Evolutionary conservation across 2,888 invertebrate genomes (phyloP), one percentile per base, ranked within the genome.

Genomic region (Vannuccia rotundouncinata): DNA sequence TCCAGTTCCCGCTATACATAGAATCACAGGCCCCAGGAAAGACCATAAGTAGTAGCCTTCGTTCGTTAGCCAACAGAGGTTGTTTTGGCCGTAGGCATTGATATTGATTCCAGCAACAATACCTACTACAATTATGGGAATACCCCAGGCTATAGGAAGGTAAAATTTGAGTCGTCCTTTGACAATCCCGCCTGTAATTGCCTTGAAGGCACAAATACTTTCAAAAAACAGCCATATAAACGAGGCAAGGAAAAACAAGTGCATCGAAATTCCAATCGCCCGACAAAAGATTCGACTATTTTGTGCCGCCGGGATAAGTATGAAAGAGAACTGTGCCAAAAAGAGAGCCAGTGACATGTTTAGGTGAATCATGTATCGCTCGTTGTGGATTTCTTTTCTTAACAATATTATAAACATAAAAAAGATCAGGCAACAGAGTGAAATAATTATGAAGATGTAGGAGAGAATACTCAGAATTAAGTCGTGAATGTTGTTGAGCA

Each of bases 201-300:
- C 66, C 60, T 83, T 83, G 75, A 83, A 83, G 31, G 82, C 60
- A 45, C 77, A 82, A 5, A 83, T 59, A 13, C 80, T 76, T 81
- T 81, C 81, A 25, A 81, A 10, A 31, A 81, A 78, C 73, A 82
- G 28, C 81, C 80, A 81, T 22, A 13, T 30, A 45, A 81, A 81
- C 13, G 81, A 30, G 25, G 77, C 81, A 30, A 82, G 28, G 73
- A 81, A 81, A 74, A 81, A 82, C 25, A 78, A 31, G 66, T 81
- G 81, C 66, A 83, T 81, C 10, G 76, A 28, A 13, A 83, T 80
- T 31, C 82, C 82, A 27, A 80, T 30, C 10, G 80, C 59, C 79
- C 81, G 76, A 30, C 81, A 83, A 25, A 73, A 59, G 29, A 25
- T 81, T 31, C 77, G 30, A 31, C 80, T 74, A 22, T 82, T 28